These are phyloP conservation scores for Acanthopagrus latus DNA, from an alignment of 2,797 vertebrate genomes.

Conservation along the genomic window DNA sequence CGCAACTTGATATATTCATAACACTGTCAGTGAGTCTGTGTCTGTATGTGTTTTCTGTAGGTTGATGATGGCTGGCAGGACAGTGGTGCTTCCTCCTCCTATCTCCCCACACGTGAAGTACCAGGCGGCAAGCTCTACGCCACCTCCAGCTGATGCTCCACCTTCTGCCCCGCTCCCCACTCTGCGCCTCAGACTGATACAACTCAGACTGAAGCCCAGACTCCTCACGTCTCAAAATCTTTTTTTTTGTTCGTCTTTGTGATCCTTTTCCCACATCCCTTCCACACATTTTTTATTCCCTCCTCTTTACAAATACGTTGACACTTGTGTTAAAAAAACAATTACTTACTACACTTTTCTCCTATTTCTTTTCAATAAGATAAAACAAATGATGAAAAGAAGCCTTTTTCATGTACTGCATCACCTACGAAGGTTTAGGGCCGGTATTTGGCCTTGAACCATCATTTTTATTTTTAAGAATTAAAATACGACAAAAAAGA, in stretches of 20 bases:
- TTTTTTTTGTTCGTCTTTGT: slow-evolving; percentile 1
- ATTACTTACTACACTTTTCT: slow-evolving; percentile 20
- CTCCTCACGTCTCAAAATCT: slow-evolving; percentile 3
- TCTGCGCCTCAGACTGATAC: slow-evolving; percentile 7
- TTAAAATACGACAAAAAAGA: slow-evolving; percentile 32
- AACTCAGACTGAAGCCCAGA: slow-evolving; percentile 21
- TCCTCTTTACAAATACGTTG: slow-evolving; percentile 7
- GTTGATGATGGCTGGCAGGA: slow-evolving; percentile 72
- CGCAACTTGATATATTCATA: too few relatives aligned
- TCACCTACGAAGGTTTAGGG: slow-evolving; percentile 17
- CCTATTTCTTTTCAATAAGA: slow-evolving; percentile 1
- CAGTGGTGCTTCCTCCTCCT: slow-evolving; percentile 32
- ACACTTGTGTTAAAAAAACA: slow-evolving; percentile 31
- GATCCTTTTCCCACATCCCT: slow-evolving; percentile 1
- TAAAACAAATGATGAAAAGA: slow-evolving; percentile 26
- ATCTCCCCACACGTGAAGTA: slow-evolving; percentile 45
- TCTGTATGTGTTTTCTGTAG: slow-evolving; percentile 41
- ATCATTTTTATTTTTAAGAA: slow-evolving; percentile 44
- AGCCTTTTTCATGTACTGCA: slow-evolving; percentile 28
- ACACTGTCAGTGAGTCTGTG: background rate
- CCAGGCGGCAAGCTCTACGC: slow-evolving; percentile 61
- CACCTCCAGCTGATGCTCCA: slow-evolving; percentile 61
- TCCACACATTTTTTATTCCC: background rate
- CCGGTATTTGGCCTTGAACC: slow-evolving; percentile 5
- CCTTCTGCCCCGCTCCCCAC: background rate